Conservation (phyloP, 30 jellyfish, hydroid and myxozoan genomes). For the Phacellophora camtschatica region DNA sequence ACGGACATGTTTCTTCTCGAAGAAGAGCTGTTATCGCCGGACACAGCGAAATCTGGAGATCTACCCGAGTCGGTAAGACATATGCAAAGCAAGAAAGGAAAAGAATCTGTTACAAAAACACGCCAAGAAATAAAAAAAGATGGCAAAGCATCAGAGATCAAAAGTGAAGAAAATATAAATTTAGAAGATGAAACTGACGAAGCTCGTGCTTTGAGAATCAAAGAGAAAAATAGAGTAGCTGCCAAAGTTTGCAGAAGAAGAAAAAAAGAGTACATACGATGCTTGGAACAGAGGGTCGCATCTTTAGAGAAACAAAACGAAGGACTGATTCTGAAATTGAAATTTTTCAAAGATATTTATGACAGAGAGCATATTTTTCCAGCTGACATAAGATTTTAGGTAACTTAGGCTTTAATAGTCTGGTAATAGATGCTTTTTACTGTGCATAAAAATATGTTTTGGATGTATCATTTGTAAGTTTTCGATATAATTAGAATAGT, state of each 20-base stretch:
- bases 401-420: too few species aligned
- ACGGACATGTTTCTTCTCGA: conserved; percentile 23
- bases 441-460: too few species aligned
- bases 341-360: conserved; percentile 18
- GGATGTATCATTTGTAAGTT: too few species aligned
- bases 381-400: too few species aligned
- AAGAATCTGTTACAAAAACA: too few species aligned
- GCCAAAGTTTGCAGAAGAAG: conserved; percentile 48
- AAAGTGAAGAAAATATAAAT: neutral
- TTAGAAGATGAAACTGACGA: conserved; percentile 30
- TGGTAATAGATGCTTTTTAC: too few species aligned
- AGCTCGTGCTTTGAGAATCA: conserved; percentile 44
- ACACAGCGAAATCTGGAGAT: neutral
- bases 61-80: too few species aligned
- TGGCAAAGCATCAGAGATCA: neutral
- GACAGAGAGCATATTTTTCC: conserved; percentile 33
- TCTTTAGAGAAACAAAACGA: conserved; percentile 28
- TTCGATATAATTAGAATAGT: too few species aligned
- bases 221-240: conserved; percentile 39
- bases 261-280: conserved; percentile 32
- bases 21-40: conserved; percentile 6
- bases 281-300: conserved; percentile 38
- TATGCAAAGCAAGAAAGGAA: too few species aligned
- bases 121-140: neutral
- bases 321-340: conserved; percentile 15